These are phyloP conservation scores for Rhinella marina DNA, from an alignment of 2,797 vertebrate genomes.

Conservation along the genomic window DNA sequence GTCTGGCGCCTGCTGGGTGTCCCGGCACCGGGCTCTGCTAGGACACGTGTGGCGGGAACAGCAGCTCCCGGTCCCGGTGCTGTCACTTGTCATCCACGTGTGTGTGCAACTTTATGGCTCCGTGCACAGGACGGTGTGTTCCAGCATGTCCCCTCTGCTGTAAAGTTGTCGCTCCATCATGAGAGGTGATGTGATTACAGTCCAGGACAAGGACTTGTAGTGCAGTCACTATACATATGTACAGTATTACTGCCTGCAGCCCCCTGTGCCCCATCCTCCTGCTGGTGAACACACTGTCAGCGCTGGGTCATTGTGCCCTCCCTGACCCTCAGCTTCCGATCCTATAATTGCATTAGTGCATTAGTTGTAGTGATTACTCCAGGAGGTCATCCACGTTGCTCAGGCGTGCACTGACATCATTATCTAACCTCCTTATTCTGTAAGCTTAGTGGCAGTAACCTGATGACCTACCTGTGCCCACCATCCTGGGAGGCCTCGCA, in stretches of 20 bases:
- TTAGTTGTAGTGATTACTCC: constrained; percentile 55
- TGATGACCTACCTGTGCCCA: constrained; percentile 7
- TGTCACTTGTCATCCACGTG: constrained; percentile 51
- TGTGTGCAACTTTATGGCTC: constrained; percentile 1
- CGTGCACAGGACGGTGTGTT: not conserved
- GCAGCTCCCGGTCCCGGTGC: constrained; percentile 25
- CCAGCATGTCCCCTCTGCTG: not conserved
- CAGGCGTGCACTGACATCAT: constrained; percentile 8
- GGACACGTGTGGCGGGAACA: constrained; percentile 15
- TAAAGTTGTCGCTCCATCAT: not conserved
- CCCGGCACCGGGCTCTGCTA: constrained; percentile 44
- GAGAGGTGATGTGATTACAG: no score
- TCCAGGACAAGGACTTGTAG: no score
- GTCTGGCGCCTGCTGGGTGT: constrained; percentile 34
- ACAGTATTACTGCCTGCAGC: not conserved
- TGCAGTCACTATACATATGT: not conserved
- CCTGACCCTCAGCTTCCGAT: constrained; percentile 57
- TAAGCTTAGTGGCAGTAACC: not conserved
- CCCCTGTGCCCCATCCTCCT: constrained; percentile 11
- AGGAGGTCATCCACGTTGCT: constrained; percentile 40
- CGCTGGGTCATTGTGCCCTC: constrained; percentile 47
- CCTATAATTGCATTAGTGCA: constrained; percentile 61
- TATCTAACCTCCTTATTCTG: constrained; percentile 21
- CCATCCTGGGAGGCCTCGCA: not conserved
- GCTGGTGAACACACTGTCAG: constrained; percentile 37